These are phyloP conservation scores for Diarsia mendica DNA, from an alignment of 2,888 invertebrate genomes.

Conservation along the genomic window DNA sequence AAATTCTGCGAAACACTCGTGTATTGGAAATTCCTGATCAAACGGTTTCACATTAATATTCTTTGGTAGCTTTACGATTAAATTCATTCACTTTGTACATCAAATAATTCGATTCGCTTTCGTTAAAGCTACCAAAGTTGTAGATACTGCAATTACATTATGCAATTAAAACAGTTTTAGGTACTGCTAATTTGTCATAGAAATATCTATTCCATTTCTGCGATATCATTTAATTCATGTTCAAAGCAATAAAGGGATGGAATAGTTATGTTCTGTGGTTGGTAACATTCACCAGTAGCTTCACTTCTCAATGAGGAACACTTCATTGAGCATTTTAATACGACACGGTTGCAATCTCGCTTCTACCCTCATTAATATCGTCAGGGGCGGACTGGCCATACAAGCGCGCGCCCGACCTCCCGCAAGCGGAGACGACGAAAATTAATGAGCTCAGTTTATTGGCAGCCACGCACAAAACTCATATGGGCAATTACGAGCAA, in stretches of 20 bases:
- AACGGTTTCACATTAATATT: constrained; percentile 69
- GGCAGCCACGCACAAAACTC: constrained; percentile 91
- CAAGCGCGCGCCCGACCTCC: constrained; percentile 90
- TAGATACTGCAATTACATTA: constrained; percentile 79
- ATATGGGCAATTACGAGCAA: constrained; percentile 90
- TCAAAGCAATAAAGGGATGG: constrained; percentile 45
- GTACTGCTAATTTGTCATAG: constrained; percentile 73
- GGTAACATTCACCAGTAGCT: constrained; percentile 85
- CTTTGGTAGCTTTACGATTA: constrained; percentile 74
- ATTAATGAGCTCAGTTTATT: constrained; percentile 91
- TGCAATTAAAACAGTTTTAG: constrained; percentile 73
- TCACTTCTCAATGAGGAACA: constrained; percentile 85
- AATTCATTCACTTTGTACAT: not conserved
- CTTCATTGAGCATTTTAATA: constrained; percentile 86
- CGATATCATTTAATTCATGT: constrained; percentile 4
- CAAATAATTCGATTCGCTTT: constrained; percentile 39
- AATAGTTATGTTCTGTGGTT: constrained; percentile 75
- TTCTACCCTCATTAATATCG: constrained; percentile 91
- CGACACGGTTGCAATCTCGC: constrained; percentile 89
- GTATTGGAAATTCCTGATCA: constrained; percentile 68
- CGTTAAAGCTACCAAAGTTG: constrained; percentile 75
- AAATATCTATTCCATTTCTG: constrained; percentile 66
- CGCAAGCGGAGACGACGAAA: constrained; percentile 90
- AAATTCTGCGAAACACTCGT: constrained; percentile 40
- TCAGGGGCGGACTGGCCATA: constrained; percentile 91